A percentile compares a stretch with the other conserved stretches of the same genome.
These are phyloP conservation scores for Idaea dimidiata DNA, from an alignment of 2,888 invertebrate species.

Conservation along the genomic window DNA sequence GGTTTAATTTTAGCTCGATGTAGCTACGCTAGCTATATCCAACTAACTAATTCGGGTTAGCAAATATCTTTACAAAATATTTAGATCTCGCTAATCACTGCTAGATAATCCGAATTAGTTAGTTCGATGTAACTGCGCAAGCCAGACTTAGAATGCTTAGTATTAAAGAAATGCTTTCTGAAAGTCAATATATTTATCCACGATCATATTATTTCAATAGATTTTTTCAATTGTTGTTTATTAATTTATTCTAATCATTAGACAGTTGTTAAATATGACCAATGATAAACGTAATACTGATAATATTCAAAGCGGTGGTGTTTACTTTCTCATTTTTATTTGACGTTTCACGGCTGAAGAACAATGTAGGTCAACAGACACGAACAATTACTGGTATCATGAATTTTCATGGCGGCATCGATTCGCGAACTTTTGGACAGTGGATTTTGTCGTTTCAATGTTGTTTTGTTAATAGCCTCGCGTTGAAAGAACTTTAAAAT, in stretches of 20 bases:
- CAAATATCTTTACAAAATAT: too few relatives aligned
- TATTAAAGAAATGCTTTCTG: too few relatives aligned
- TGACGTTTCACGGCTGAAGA: conserved; percentile 39
- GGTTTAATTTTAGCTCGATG: too few relatives aligned
- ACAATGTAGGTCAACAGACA: conserved; percentile 45
- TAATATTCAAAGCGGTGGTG: conserved; percentile 36
- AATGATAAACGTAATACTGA: conserved; percentile 28
- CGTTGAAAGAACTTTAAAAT: conserved; percentile 9
- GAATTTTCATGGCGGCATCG: conserved; percentile 30
- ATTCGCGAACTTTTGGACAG: conserved; percentile 24
- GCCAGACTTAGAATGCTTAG: too few relatives aligned
- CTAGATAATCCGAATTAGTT: too few relatives aligned
- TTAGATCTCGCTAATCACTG: too few relatives aligned
- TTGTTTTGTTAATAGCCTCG: neutral
- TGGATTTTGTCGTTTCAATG: conserved; percentile 17
- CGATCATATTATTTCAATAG: too few relatives aligned
- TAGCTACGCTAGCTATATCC: too few relatives aligned
- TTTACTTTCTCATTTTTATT: conserved; percentile 36
- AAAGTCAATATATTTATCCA: too few relatives aligned
- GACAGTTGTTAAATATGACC: neutral
- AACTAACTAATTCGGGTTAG: too few relatives aligned
- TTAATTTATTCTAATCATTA: neutral
- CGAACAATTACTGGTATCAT: conserved; percentile 38
- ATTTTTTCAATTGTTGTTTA: too few relatives aligned
- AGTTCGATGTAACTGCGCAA: too few relatives aligned